Evolutionary conservation across 1,140 invertebrate genomes (phyloP), one percentile per base, ranked within the genome.

Genomic region (Anoplophora glabripennis): DNA sequence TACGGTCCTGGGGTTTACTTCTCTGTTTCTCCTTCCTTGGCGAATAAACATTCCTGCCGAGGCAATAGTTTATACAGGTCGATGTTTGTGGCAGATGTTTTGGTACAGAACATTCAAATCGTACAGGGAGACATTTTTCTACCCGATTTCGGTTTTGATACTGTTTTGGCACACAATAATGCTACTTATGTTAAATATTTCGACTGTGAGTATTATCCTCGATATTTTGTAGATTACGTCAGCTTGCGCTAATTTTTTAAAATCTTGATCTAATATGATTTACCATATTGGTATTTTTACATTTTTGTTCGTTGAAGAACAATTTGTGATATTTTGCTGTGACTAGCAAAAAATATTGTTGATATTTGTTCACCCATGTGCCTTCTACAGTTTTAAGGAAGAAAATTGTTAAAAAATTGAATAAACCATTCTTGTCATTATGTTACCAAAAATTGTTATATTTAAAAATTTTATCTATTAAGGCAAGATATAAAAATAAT

Each of bases 1-100:
- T 67, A 51, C 57, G 65, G 65, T 17, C 61, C 58, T 17, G 65
- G 65, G 3, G 65, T 67, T 4, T 67, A 67, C 42, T 67, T 67
- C 48, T 67, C 65, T 9, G 42, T 37, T 5, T 15, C 42, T 14
- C 40, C 58, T 1, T 12, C 56, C 14, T 46, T 36, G 9, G 65
- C 65, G 1, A 48, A 45, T 28, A 63, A 57, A 53, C 61, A 57
- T 34, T 57, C 61, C 9, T 61, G 56, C n/a, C 54, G 35, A 21
- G 17, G 52, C n/a, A 40, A 61, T 14, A 57, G 59, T 4, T 15
- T 11, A 0, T 40, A 48, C 40, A 55, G 61, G 35, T 46, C 65
- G 3, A 64, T 67, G 61, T 67, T 67, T 45, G 14, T 67, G 21
- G 55, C 61, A 12, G 48, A 63, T 14, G 65, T 66, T 36, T 42